These are phyloP conservation scores for Fissipunctia ypsillon DNA, from an alignment of 2,888 invertebrate species.

Conservation along the genomic window DNA sequence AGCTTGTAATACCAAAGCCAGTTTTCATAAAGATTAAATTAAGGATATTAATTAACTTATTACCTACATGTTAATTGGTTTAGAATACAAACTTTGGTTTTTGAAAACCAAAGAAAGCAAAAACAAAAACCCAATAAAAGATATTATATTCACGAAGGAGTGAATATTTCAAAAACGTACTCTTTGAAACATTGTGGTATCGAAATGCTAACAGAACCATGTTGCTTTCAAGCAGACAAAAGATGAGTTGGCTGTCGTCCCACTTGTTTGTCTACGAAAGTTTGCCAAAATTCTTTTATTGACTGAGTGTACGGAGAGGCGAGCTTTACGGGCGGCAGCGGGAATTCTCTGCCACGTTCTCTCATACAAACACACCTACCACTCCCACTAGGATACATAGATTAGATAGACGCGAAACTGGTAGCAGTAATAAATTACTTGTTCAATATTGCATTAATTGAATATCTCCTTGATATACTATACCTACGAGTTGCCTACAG, in stretches of 20 bases:
- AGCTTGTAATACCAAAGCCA: not conserved
- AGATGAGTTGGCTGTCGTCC: conserved; percentile 90
- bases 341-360: conserved; percentile 71
- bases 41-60: conserved; percentile 1
- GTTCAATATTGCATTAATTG: conserved; percentile 37
- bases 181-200: conserved; percentile 81
- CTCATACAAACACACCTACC: conserved; percentile 32
- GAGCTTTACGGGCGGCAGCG: conserved; percentile 81
- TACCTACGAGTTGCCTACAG: not conserved
- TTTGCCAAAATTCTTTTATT: conserved; percentile 90
- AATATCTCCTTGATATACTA: conserved; percentile 32
- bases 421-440: conserved; percentile 29
- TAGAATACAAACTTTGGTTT: not conserved
- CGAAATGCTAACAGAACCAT: conserved; percentile 85
- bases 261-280: conserved; percentile 89
- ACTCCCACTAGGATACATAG: conserved; percentile 19
- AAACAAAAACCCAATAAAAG: conserved; percentile 17
- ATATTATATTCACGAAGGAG: conserved; percentile 51
- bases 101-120: not conserved
- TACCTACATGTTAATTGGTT: not conserved
- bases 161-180: conserved; percentile 60
- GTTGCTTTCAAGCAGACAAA: conserved; percentile 88
- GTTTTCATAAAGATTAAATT: not conserved
- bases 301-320: conserved; percentile 85
- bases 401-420: conserved; percentile 27